Percentiles rank a stretch among this genome's conserved stretches.
phyloP scores from a whole-genome alignment of 2,888 invertebrate species.

The Lepidochitona cinerea region DNA sequence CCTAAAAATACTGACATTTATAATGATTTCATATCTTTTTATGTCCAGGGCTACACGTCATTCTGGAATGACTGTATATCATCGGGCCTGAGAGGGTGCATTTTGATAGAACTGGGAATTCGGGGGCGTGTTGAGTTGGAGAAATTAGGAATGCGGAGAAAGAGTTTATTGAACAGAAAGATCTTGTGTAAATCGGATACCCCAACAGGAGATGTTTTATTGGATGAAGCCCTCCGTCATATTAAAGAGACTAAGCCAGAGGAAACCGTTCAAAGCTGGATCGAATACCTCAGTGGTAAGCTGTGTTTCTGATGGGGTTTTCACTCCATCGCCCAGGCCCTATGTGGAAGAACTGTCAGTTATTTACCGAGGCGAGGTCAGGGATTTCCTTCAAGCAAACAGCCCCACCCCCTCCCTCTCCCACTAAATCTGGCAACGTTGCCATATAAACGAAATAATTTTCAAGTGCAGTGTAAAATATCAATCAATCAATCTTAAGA shows the following conservation, averaged over 20 bases:
- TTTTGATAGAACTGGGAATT: slow-evolving; percentile 95
- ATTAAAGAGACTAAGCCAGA: slow-evolving; percentile 98
- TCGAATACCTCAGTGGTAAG: slow-evolving; percentile 99
- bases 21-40: neutral
- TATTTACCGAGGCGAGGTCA: too few relatives aligned
- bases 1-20: neutral
- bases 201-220: slow-evolving; percentile 96
- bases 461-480: too few relatives aligned
- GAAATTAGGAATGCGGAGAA: slow-evolving; percentile 91
- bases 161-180: slow-evolving; percentile 90
- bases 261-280: slow-evolving; percentile 98
- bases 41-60: slow-evolving; percentile 75
- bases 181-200: slow-evolving; percentile 83
- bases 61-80: slow-evolving; percentile 99
- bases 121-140: slow-evolving; percentile 96
- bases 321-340: too few relatives aligned
- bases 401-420: too few relatives aligned
- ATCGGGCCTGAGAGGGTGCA: slow-evolving; percentile 97
- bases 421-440: too few relatives aligned
- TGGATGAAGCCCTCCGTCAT: slow-evolving; percentile 92
- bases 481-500: too few relatives aligned
- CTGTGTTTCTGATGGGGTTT: too few relatives aligned
- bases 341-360: too few relatives aligned
- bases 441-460: too few relatives aligned
- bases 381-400: too few relatives aligned